phyloP scores from a whole-genome alignment of 2,797 vertebrate species.

The Chiloscyllium punctatum region DNA sequence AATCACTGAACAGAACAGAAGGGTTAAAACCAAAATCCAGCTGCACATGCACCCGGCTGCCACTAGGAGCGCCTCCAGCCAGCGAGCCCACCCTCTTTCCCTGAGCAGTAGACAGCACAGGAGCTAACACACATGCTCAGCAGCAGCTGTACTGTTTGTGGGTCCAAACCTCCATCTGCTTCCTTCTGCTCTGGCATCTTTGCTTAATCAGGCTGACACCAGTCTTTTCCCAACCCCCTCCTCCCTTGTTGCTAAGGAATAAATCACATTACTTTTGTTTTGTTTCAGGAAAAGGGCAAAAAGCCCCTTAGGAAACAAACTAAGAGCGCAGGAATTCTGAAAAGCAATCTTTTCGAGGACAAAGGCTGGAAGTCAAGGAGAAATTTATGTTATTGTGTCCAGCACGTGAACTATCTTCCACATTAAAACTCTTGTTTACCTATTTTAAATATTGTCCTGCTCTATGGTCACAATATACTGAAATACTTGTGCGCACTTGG shows the following conservation, averaged over 20 bases:
- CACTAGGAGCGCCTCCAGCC: conserved; percentile 41
- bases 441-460: neutral
- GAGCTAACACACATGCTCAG: conserved; percentile 39
- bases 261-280: neutral
- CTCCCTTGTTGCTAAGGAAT: neutral
- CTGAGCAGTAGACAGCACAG: conserved; percentile 35
- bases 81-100: conserved; percentile 40
- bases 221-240: conserved; percentile 50
- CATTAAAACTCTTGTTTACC: neutral
- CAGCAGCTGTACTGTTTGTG: conserved; percentile 40
- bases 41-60: conserved; percentile 38
- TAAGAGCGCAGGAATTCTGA: neutral
- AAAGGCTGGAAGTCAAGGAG: neutral
- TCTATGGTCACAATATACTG: neutral
- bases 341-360: neutral
- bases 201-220: conserved; percentile 63
- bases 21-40: conserved; percentile 41
- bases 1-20: too few relatives aligned
- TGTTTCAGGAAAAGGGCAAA: neutral
- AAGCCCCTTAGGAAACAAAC: neutral
- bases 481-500: neutral
- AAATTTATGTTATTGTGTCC: too few relatives aligned
- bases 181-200: conserved; percentile 48
- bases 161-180: conserved; percentile 61
- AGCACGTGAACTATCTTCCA: neutral